A percentile compares a stretch with the other conserved stretches of the same genome.
Conservation (phyloP, 2,113 vertebrate genomes). For the Chionodraco myersi region DNA sequence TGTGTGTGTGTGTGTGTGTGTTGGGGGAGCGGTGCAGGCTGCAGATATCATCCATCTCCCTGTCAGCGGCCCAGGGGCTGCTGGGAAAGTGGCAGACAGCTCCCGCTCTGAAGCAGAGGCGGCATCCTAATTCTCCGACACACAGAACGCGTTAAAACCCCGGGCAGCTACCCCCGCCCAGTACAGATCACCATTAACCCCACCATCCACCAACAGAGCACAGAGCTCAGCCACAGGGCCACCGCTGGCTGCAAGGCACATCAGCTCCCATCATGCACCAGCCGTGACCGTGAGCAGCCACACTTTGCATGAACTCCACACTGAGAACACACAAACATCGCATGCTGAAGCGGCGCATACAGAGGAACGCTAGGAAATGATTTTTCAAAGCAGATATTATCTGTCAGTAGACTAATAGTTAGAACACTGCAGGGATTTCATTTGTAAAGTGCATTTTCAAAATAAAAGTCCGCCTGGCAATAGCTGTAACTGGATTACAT, state of each 20-base stretch:
- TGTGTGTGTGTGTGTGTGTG: slow-evolving; percentile 6
- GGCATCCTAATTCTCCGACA: slow-evolving; percentile 87
- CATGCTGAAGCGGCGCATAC: neutral
- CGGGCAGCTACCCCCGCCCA: slow-evolving; percentile 71
- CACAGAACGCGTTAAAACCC: slow-evolving; percentile 39
- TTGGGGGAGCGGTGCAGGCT: slow-evolving; percentile 80
- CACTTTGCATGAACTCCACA: neutral
- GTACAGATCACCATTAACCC: slow-evolving; percentile 85
- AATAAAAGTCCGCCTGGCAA: slow-evolving; percentile 41
- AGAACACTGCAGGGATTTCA: slow-evolving; percentile 21
- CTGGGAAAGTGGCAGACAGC: slow-evolving; percentile 92
- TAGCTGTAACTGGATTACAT: slow-evolving; percentile 74
- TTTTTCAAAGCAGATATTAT: neutral
- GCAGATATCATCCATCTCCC: slow-evolving; percentile 96
- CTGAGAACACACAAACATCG: slow-evolving; percentile 6
- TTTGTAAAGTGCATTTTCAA: slow-evolving; percentile 35
- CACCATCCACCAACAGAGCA: slow-evolving; percentile 73
- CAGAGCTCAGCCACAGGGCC: slow-evolving; percentile 51
- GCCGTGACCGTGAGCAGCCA: slow-evolving; percentile 1
- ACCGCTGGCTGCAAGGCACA: slow-evolving; percentile 37
- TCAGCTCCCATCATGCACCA: slow-evolving; percentile 63
- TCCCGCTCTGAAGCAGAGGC: slow-evolving; percentile 87
- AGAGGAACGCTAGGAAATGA: neutral
- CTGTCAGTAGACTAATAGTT: neutral
- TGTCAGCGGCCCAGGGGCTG: slow-evolving; percentile 91